These are phyloP conservation scores for Cossypha niveicapilla DNA, from an alignment of 2,797 vertebrate species.

Conservation along the genomic window DNA sequence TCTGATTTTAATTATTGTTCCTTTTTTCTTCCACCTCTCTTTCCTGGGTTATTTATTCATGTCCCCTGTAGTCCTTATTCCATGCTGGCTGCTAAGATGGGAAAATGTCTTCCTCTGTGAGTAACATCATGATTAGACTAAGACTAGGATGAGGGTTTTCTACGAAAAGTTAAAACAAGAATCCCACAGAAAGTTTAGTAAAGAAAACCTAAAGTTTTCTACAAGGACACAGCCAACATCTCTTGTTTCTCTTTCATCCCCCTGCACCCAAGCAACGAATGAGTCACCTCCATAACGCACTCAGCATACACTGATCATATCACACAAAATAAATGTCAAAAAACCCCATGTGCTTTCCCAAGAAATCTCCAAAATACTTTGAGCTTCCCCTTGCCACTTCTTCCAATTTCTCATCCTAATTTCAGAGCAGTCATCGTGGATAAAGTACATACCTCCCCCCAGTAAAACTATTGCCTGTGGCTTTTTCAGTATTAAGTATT, in stretches of 20 bases:
- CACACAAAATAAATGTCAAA: not conserved
- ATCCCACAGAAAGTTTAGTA: not conserved
- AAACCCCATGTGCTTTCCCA: not conserved
- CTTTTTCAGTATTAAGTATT: not conserved
- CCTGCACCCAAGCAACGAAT: not conserved
- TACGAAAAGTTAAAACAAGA: not conserved
- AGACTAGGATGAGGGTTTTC: not conserved
- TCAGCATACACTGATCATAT: not conserved
- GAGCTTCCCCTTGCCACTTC: not conserved
- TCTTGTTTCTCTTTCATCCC: not conserved
- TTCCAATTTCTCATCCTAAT: not conserved
- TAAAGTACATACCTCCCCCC: not conserved
- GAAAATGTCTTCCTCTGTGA: not conserved
- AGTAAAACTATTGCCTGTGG: rapidly evolving
- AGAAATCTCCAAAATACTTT: not conserved
- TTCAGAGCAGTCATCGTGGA: not conserved
- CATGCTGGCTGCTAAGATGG: not conserved
- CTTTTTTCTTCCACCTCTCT: not conserved
- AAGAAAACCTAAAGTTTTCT: not conserved
- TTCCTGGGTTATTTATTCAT: not conserved
- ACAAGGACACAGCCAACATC: not conserved
- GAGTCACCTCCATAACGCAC: not conserved
- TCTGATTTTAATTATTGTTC: not conserved
- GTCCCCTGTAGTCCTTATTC: not conserved
- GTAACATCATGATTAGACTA: not conserved